phyloP scores from a whole-genome alignment of 1,140 invertebrate species.

The Episyrphus balteatus region DNA sequence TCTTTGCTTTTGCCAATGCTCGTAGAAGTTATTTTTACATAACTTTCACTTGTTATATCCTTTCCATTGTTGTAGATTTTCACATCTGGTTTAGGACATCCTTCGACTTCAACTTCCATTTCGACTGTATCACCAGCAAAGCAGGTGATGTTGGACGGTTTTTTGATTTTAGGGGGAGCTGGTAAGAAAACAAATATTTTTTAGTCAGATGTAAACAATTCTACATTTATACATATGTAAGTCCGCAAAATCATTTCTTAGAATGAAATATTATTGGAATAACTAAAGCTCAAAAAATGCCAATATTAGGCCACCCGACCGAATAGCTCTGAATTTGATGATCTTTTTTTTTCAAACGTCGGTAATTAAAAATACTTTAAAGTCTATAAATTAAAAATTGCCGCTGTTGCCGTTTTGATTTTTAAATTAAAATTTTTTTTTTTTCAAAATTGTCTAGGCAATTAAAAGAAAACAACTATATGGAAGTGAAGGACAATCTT shows the following conservation, averaged over 20 bases:
- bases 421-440: no score
- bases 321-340: no score
- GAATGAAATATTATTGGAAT: not conserved
- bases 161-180: conserved; percentile 67
- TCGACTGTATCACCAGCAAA: conserved; percentile 56
- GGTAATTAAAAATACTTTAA: no score
- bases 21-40: conserved; percentile 56
- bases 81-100: conserved; percentile 66
- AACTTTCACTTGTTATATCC: conserved; percentile 53
- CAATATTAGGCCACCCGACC: no score
- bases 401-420: no score
- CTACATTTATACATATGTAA: not conserved
- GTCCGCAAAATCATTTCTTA: not conserved
- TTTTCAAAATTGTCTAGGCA: no score
- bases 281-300: no score
- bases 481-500: no score
- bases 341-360: no score
- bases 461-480: no score
- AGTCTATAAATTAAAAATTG: no score
- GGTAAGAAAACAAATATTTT: conserved; percentile 32
- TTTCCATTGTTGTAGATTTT: conserved; percentile 80
- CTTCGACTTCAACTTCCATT: conserved; percentile 72
- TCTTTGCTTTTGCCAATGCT: conserved; percentile 39
- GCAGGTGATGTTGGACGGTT: conserved; percentile 61
- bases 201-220: not conserved